Conservation (phyloP, 2,113 vertebrate species). For the zebrafish (Danio rerio) region GRCz12tu NC_133182.1:33273001-33273500, state of each 20-base stretch:
- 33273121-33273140: slow-evolving; percentile 17
- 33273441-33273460: not conserved
- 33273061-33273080: not conserved
- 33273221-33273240: slow-evolving; percentile 31
- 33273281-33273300: slow-evolving; percentile 11
- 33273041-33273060: slow-evolving; percentile 26
- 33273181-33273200: not conserved
- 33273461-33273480: too few relatives aligned
- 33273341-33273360: not conserved
- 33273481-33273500: too few relatives aligned
- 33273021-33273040: slow-evolving; percentile 22
- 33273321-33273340: slow-evolving; percentile 32
- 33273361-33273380: not conserved
- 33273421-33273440: too few relatives aligned
- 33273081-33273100: slow-evolving; percentile 3
- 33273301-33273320: slow-evolving; percentile 19
- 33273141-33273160: slow-evolving; percentile 25
- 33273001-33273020: slow-evolving; percentile 31
- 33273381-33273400: slow-evolving; percentile 3
- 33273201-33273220: slow-evolving; percentile 38
- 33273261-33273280: slow-evolving; percentile 50
- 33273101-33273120: slow-evolving; percentile 10
- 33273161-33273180: slow-evolving; percentile 26
- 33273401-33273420: too few relatives aligned
- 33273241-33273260: slow-evolving; percentile 27